These are phyloP conservation scores for Physella acuta DNA, from an alignment of 1,140 invertebrate species.

Conservation along the genomic window DNA sequence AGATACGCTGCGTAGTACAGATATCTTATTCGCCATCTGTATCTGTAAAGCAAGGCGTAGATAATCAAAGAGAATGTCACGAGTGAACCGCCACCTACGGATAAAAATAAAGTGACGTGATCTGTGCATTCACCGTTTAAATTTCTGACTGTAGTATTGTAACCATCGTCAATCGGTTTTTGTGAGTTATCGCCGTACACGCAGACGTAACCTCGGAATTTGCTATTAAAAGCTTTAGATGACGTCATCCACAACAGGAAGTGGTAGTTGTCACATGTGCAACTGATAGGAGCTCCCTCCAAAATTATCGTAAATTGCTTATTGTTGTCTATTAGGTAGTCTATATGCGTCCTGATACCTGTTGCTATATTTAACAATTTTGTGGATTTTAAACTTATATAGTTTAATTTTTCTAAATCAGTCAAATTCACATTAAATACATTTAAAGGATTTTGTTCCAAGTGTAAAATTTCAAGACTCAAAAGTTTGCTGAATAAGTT, in stretches of 20 bases:
- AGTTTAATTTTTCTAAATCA: conserved; percentile 21
- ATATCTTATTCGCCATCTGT: conserved; percentile 41
- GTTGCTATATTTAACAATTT: conserved; percentile 9
- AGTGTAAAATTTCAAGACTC: conserved; percentile 19
- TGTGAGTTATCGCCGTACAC: conserved; percentile 15
- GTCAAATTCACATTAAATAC: conserved; percentile 23
- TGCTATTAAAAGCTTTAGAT: background rate
- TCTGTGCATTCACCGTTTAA: conserved; percentile 27
- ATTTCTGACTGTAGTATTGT: conserved; percentile 9
- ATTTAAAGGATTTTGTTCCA: conserved; percentile 26
- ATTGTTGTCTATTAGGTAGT: background rate
- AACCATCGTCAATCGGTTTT: background rate
- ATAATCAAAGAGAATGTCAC: conserved; percentile 22
- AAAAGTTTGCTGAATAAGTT: conserved; percentile 18
- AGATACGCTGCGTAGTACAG: conserved; percentile 36
- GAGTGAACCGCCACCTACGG: conserved; percentile 2
- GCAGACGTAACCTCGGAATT: conserved; percentile 23
- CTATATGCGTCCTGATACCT: conserved; percentile 1
- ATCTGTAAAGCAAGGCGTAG: conserved; percentile 30
- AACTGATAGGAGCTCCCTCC: conserved; percentile 25
- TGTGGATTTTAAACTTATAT: conserved; percentile 30
- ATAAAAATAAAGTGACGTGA: conserved; percentile 25
- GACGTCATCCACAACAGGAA: conserved; percentile 34
- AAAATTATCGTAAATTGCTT: conserved; percentile 24
- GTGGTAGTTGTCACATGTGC: conserved; percentile 31